These are phyloP conservation scores for Cherax destructor DNA, from an alignment of 1,140 invertebrate genomes.

Conservation along the genomic window DNA sequence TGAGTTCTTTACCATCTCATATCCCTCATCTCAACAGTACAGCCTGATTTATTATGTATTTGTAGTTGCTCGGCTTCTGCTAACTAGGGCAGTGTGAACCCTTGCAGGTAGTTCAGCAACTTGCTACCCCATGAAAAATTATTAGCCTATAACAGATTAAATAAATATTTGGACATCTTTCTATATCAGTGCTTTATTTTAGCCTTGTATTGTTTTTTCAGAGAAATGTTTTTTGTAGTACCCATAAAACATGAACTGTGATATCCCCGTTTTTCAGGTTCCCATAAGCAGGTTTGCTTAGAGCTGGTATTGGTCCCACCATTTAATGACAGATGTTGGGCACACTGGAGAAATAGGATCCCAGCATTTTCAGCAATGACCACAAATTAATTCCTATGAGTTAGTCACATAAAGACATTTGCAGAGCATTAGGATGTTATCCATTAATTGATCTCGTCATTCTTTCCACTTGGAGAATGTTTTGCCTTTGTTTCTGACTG, in stretches of 20 bases:
- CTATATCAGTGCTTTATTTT: constrained; percentile 31
- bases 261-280: constrained; percentile 32
- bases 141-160: not conserved
- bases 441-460: constrained; percentile 44
- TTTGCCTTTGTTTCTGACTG: constrained; percentile 18
- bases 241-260: constrained; percentile 38
- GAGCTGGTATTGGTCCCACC: constrained; percentile 32
- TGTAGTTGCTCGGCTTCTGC: not conserved
- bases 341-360: constrained; percentile 49
- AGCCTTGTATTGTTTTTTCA: constrained; percentile 11
- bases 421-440: constrained; percentile 32
- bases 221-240: not conserved
- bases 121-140: constrained; percentile 10
- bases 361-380: constrained; percentile 10
- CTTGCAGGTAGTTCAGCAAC: not conserved
- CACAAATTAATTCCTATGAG: not conserved
- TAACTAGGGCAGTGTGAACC: not conserved
- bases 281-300: constrained; percentile 32
- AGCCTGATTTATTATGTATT: constrained; percentile 18
- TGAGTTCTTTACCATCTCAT: constrained; percentile 1
- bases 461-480: constrained; percentile 28
- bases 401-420: not conserved
- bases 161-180: constrained; percentile 29
- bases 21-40: constrained; percentile 24
- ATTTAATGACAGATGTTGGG: constrained; percentile 33